Evolutionary conservation across 2,797 vertebrate species (phyloP).

Genomic region (Propithecus perrieri): DNA sequence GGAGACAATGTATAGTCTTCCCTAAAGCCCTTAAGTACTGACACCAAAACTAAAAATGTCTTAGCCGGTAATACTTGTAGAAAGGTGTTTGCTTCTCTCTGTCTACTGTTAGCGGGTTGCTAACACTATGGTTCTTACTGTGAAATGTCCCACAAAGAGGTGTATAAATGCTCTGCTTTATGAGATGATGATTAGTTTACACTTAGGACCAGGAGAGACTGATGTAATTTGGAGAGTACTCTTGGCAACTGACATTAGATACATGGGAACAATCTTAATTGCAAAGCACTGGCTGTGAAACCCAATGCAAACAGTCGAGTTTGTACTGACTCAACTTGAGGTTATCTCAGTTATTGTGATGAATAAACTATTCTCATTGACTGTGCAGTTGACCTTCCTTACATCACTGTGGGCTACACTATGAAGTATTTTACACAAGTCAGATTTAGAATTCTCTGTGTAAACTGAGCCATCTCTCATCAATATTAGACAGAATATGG

Average conservation of each 20-base stretch:
- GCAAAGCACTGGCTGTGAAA: not conserved
- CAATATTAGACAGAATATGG: not conserved
- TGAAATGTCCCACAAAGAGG: not conserved
- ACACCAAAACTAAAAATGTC: not conserved
- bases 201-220: not conserved
- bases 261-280: not conserved
- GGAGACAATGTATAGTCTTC: not conserved
- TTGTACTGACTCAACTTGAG: not conserved
- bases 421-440: not conserved
- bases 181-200: constrained; percentile 21
- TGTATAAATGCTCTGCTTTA: constrained; percentile 9
- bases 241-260: not conserved
- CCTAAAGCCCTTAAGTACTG: constrained; percentile 4
- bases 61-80: not conserved
- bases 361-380: not conserved
- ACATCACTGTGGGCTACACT: not conserved
- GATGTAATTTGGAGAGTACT: not conserved
- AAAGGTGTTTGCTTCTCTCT: not conserved
- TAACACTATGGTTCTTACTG: not conserved
- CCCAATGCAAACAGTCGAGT: not conserved
- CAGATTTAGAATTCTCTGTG: not conserved
- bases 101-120: not conserved
- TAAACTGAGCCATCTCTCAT: not conserved
- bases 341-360: not conserved
- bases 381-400: not conserved